Evolutionary conservation across 2,113 vertebrate species (phyloP).

Genomic region (Drymodes brunneopygia): DNA sequence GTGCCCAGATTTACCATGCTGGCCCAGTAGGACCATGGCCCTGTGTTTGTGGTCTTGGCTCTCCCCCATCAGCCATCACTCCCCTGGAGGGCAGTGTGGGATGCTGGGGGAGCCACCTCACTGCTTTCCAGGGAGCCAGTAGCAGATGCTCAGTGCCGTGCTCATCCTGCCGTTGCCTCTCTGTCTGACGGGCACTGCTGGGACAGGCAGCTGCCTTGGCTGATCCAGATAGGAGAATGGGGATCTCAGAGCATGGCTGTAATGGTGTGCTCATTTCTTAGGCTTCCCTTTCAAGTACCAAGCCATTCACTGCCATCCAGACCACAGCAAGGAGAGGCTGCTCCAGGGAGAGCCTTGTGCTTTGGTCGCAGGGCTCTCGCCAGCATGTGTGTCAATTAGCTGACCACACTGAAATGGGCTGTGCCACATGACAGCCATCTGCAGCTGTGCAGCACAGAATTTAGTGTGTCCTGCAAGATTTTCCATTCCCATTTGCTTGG

Average conservation of each 20-base stretch:
- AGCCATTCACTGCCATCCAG: constrained; percentile 24
- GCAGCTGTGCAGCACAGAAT: not conserved
- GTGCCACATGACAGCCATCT: constrained; percentile 21
- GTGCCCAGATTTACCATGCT: not conserved
- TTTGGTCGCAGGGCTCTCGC: not conserved
- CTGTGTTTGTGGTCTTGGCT: not conserved
- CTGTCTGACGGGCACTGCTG: rapidly evolving
- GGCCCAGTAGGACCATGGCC: no score
- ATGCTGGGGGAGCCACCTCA: rapidly evolving
- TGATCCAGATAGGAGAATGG: not conserved
- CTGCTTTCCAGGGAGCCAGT: not conserved
- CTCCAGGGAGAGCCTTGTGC: constrained; percentile 12
- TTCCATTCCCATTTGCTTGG: not conserved
- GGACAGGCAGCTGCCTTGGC: rapidly evolving
- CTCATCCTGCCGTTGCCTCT: rapidly evolving
- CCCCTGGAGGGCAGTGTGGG: rapidly evolving
- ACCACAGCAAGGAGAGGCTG: constrained; percentile 3
- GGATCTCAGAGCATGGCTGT: not conserved
- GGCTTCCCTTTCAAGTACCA: not conserved
- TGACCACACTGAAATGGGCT: constrained; percentile 47
- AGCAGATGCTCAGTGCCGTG: rapidly evolving
- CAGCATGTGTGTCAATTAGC: constrained; percentile 42
- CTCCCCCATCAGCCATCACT: rapidly evolving
- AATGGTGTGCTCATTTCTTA: not conserved
- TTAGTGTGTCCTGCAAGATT: not conserved